Evolutionary conservation across 1,140 invertebrate genomes (phyloP).

Genomic region (Rhopalosiphum maidis): DNA sequence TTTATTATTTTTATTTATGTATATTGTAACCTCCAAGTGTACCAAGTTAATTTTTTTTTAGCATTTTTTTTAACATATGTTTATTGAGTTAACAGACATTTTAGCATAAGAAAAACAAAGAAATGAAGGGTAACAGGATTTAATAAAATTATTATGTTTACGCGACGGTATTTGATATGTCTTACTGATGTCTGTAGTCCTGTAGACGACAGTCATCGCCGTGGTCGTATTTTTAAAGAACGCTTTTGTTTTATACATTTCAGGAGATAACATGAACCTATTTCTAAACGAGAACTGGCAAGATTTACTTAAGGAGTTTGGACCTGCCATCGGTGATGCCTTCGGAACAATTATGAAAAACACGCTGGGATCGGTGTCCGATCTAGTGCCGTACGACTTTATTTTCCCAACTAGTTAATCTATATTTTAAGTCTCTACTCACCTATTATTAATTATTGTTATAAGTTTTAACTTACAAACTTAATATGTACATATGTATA

Average conservation of each 20-base stretch:
- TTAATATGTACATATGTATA: no score
- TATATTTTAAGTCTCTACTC: not conserved
- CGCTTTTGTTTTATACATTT: conserved; percentile 44
- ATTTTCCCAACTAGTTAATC: conserved; percentile 59
- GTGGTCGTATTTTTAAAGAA: not conserved
- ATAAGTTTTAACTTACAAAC: not conserved
- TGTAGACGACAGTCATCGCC: no score
- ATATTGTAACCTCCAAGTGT: no score
- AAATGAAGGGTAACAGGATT: not conserved
- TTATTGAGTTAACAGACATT: no score
- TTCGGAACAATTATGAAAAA: conserved; percentile 61
- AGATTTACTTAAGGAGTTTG: conserved; percentile 63
- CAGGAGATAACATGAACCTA: conserved; percentile 63
- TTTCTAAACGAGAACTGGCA: conserved; percentile 64
- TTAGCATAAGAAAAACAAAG: not conserved
- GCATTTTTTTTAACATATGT: no score
- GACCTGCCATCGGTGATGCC: conserved; percentile 62
- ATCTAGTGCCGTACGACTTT: conserved; percentile 61
- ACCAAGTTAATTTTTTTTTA: no score
- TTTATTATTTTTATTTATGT: no score
- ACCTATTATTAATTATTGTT: not conserved
- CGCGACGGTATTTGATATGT: not conserved
- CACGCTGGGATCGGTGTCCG: conserved; percentile 61
- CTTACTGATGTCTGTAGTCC: not conserved
- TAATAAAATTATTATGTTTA: not conserved